Percentiles rank a stretch among this genome's conserved stretches.
These are phyloP conservation scores for Aviceda subcristata DNA, from an alignment of 2,113 vertebrate species.

Conservation along the genomic window DNA sequence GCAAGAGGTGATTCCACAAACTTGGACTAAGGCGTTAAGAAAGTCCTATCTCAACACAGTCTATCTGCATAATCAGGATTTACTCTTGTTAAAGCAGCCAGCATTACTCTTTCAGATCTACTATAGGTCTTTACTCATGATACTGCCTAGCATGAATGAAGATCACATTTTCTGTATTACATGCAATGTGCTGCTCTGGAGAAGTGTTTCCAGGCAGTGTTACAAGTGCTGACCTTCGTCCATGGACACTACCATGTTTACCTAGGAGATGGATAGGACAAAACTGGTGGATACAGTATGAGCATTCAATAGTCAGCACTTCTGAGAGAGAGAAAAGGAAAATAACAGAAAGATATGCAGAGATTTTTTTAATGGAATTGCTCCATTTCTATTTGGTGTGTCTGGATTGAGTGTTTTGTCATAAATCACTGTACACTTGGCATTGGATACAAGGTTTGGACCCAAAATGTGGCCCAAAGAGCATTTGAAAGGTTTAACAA, in stretches of 20 bases:
- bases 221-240: not conserved
- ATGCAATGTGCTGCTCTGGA: not conserved
- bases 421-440: not conserved
- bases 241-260: not conserved
- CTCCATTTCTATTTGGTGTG: not conserved
- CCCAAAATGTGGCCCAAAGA: not conserved
- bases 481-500: not conserved
- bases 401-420: not conserved
- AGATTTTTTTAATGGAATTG: not conserved
- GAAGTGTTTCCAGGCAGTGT: not conserved
- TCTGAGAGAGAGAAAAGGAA: not conserved
- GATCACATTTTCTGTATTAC: not conserved
- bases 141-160: not conserved
- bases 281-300: not conserved
- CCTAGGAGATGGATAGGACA: not conserved
- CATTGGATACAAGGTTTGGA: not conserved
- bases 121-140: not conserved
- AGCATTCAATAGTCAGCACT: not conserved
- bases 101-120: not conserved
- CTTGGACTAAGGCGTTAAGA: not conserved
- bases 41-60: not conserved
- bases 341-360: not conserved
- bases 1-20: not conserved
- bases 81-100: not conserved
- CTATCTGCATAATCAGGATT: not conserved